A percentile compares a stretch with the other conserved stretches of the same genome.
Evolutionary conservation across 1,140 invertebrate genomes (phyloP).

Genomic region (Bombus ignitus): DNA sequence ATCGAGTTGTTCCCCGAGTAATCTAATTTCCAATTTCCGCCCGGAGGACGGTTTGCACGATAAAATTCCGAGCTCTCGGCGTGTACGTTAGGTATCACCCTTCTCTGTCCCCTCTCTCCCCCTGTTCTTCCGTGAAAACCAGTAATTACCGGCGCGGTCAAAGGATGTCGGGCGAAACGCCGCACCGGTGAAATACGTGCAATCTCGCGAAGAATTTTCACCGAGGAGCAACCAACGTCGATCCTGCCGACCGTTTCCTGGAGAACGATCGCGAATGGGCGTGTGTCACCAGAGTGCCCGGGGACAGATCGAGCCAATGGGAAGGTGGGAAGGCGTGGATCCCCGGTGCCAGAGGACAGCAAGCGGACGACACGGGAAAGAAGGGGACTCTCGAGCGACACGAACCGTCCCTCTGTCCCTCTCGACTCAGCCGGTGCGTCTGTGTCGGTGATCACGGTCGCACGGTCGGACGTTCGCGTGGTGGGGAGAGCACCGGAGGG

Average conservation of each 20-base stretch:
- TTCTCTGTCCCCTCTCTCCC: too few relatives aligned
- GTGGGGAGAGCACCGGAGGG: conserved; percentile 64
- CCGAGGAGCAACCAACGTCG: conserved; percentile 12
- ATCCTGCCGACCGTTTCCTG: conserved; percentile 58
- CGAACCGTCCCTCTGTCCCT: conserved; percentile 46
- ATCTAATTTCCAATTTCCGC: conserved; percentile 45
- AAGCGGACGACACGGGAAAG: conserved; percentile 69
- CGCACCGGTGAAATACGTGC: background rate
- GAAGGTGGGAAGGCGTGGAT: conserved; percentile 79
- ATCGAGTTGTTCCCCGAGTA: background rate
- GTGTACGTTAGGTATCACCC: background rate
- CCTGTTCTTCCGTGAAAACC: background rate
- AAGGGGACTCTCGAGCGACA: conserved; percentile 65
- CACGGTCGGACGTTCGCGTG: conserved; percentile 28
- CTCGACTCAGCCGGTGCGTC: conserved; percentile 27
- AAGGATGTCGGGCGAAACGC: conserved; percentile 15
- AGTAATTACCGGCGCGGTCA: conserved; percentile 36
- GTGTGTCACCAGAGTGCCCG: conserved; percentile 78
- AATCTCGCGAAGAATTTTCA: conserved; percentile 26
- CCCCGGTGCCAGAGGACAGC: conserved; percentile 63
- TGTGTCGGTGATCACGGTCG: conserved; percentile 64
- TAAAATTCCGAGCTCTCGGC: conserved; percentile 22
- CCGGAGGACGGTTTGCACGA: conserved; percentile 7
- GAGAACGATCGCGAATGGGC: conserved; percentile 74
- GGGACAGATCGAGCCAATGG: conserved; percentile 80